Evolutionary conservation across 1,140 invertebrate species (phyloP), one percentile per base, ranked within the genome.

Genomic region (Phocides pigmalion): DNA sequence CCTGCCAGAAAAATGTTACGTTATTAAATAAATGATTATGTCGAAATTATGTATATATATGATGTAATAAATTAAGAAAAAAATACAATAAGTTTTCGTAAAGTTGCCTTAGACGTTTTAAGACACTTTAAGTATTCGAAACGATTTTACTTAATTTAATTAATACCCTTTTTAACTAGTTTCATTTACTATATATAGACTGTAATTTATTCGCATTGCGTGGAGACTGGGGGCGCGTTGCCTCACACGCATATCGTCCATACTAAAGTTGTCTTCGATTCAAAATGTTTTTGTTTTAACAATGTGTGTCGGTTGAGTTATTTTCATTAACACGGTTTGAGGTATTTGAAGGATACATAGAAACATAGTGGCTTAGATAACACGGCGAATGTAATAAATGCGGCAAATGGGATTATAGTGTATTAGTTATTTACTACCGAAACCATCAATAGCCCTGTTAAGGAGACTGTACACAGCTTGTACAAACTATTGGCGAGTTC

Each of bases 11-110:
- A 81, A 74, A 83, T 87, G 81, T 88, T 89, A 83, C 80, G 73
- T 87, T 84, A 75, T 80, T 79, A 76, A 70, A 73, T 79, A 84
- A 82, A 82, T 84, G 72, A 84, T 81, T 86, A 84, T 86, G 81
- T 85, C 79, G 79, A 88, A 87, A 88, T 89, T 89, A 87, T 90
- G 85, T 90, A 90, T 90, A 89, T 89, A 89, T 87, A 90, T 88
- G 84, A 84, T 87, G 79, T 88, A 88, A 88, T 90, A 90, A 88
- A 88, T 88, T 89, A 89, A 85, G 87, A 88, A 85, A 85, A 73
- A 84, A 84, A 81, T 86, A 86, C 84, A 85, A 76, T 89, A 89
- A 87, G 82, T 85, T 89, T 87, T 89, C 82, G 81, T 89, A 87
- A 85, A 79, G 81, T 83, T 87, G 87, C 85, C 84, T 87, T 88